Percentiles rank a stretch among this genome's conserved stretches.
Conservation (phyloP, 1,140 invertebrate genomes). For the Diachasmimorpha longicaudata region DNA sequence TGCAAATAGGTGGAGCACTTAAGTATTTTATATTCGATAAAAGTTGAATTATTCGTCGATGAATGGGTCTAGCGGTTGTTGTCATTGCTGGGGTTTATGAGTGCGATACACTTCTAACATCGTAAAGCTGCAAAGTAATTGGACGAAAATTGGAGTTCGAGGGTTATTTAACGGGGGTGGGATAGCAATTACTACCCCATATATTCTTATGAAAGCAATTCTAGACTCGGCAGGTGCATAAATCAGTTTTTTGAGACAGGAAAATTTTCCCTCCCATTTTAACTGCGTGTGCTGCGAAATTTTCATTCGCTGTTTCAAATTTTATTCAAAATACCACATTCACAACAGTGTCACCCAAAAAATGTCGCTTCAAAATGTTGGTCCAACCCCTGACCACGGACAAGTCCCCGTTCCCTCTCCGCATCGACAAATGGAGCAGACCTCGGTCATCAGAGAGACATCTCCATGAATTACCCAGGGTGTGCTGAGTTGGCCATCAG, state of each 20-base stretch:
- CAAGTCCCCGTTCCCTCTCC: too few relatives aligned
- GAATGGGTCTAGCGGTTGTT: neutral
- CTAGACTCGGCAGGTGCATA: neutral
- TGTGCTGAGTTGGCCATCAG: conserved; percentile 19
- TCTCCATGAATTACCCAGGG: neutral
- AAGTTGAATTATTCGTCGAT: neutral
- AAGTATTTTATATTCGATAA: neutral
- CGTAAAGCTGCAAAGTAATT: neutral
- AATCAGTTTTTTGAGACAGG: too few relatives aligned
- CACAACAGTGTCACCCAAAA: too few relatives aligned
- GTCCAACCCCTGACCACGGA: too few relatives aligned
- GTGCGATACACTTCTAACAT: neutral
- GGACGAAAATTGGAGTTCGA: neutral
- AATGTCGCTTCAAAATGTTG: too few relatives aligned
- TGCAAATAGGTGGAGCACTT: too few relatives aligned
- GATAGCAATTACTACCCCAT: neutral
- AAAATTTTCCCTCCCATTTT: too few relatives aligned
- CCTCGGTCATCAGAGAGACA: conserved; percentile 11
- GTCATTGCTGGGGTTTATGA: neutral
- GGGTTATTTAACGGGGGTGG: neutral
- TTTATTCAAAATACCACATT: too few relatives aligned
- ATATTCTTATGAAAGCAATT: neutral
- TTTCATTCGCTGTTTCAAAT: too few relatives aligned
- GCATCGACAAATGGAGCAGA: neutral
- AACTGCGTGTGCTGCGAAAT: too few relatives aligned